Evolutionary conservation across 2,797 vertebrate genomes (phyloP).

Genomic region (Synaphobranchus kaupii): DNA sequence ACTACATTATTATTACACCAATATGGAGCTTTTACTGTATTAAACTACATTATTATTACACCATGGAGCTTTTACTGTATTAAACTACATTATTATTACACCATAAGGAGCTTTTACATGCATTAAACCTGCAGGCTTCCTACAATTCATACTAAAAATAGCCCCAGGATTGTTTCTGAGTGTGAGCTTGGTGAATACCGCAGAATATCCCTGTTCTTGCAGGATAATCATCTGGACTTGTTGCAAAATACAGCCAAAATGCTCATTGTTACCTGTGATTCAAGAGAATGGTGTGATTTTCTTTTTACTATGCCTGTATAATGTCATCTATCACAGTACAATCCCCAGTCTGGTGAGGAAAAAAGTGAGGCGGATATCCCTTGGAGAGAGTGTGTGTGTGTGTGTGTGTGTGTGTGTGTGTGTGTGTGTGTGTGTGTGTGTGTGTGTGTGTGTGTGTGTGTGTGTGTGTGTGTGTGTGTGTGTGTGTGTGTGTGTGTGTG

Average conservation of each 20-base stretch:
- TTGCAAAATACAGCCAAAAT: neutral
- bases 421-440: neutral
- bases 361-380: slow-evolving; percentile 29
- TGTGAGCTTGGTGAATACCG: slow-evolving; percentile 46
- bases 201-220: neutral
- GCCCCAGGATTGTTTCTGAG: slow-evolving; percentile 79
- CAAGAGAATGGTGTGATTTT: neutral
- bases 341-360: neutral
- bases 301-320: neutral
- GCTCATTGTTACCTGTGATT: neutral
- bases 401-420: slow-evolving; percentile 13
- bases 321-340: neutral
- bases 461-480: too few relatives aligned
- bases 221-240: neutral
- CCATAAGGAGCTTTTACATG: slow-evolving; percentile 69
- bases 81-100: slow-evolving; percentile 64
- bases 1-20: too few relatives aligned
- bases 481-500: too few relatives aligned
- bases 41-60: too few relatives aligned
- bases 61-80: too few relatives aligned
- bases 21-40: too few relatives aligned
- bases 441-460: too few relatives aligned
- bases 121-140: slow-evolving; percentile 84
- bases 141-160: slow-evolving; percentile 92
- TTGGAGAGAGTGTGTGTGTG: neutral